Evolutionary conservation across 2,888 invertebrate species (phyloP), one percentile per base, ranked within the genome.

Genomic region (Strigamia transsilvanica): DNA sequence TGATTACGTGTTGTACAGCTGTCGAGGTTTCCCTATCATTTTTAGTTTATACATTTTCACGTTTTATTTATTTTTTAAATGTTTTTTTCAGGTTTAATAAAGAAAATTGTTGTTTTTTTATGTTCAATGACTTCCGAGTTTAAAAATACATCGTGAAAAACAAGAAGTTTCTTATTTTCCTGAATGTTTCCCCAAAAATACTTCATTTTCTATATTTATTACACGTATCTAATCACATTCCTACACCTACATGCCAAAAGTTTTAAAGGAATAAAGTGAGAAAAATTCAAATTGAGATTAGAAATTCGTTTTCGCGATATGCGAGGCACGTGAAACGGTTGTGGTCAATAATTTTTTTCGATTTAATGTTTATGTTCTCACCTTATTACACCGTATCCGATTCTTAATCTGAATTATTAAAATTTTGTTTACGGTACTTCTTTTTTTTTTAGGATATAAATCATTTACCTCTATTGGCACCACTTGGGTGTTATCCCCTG

Each of bases 401-500:
- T 73, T 73, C 73, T 73, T 27, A 10, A 32, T 32, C 73, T 13
- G 27, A n/a, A 18, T 56, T 56, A 56, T 73, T 73, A 73, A 73
- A 73, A 27, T 73, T 56, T 56, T 73, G 32, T 15, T 73, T 73
- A 73, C 23, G 12, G 23, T 56, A 56, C 18, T 56, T n/a, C n/a
- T 56, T 73, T 73, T 73, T 73, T 66, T 21, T 2, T n/a, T 23
- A 73, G 13, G 12, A 73, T 32, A 32, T 32, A 73, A 32, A 73
- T 34, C 12, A 13, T 77, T 82, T 81, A 83, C 83, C 82, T 83
- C 82, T 15, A 77, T 15, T 23, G 80, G 83, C 38, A 83, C 83
- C 18, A 80, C 77, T 80, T 82, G 80, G 41, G 83, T 82, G 80
- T 83, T 82, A 56, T 83, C 83, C 38, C 83, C 82, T 18, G 82